Conservation (phyloP, 2,888 invertebrate genomes). For the Linnaemya tessellans region DNA sequence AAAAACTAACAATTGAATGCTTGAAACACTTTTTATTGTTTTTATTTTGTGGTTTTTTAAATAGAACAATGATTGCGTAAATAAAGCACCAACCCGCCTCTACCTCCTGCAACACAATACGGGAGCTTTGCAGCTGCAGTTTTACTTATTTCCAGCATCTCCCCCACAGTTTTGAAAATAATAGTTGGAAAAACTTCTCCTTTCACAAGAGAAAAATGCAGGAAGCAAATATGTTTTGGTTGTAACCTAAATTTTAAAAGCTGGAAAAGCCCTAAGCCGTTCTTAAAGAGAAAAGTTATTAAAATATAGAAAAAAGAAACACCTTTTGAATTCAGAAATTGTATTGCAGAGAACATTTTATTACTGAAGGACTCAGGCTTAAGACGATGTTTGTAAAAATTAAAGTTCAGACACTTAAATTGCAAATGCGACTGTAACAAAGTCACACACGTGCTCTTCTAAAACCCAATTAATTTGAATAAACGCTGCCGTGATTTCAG, state of each 20-base stretch:
- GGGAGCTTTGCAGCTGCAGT: constrained; percentile 62
- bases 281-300: not conserved
- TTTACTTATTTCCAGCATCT: constrained; percentile 5
- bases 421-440: no score
- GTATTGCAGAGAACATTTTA: no score
- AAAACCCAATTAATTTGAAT: no score
- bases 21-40: constrained; percentile 53
- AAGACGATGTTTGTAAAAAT: no score
- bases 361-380: no score
- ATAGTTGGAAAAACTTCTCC: constrained; percentile 15
- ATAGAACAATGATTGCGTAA: constrained; percentile 49
- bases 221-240: constrained; percentile 32
- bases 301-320: not conserved
- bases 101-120: constrained; percentile 68
- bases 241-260: constrained; percentile 63
- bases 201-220: constrained; percentile 10
- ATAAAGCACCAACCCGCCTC: constrained; percentile 21
- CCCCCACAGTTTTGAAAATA: constrained; percentile 14
- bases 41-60: constrained; percentile 41
- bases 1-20: constrained; percentile 49
- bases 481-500: no score
- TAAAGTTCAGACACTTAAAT: no score
- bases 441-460: no score
- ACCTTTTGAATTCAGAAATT: no score
- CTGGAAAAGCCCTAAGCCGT: constrained; percentile 1